Percentiles rank a stretch among this genome's conserved stretches.
Conservation (phyloP, 2,113 vertebrate genomes). For the Loxodonta africana region DNA sequence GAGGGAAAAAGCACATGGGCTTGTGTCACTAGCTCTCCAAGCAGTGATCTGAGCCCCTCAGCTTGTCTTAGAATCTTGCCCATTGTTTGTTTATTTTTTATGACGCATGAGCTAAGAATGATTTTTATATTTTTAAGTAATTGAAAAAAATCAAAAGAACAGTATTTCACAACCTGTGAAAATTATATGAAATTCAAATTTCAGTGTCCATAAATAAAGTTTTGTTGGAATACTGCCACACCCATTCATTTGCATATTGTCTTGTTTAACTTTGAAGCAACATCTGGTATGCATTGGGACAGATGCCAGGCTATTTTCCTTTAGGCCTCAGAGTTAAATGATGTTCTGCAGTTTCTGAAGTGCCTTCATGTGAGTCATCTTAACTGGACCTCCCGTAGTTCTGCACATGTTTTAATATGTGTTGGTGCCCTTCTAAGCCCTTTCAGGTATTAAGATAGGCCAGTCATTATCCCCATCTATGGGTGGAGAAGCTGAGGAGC, state of each 20-base stretch:
- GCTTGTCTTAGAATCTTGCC: neutral
- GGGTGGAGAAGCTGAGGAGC: neutral
- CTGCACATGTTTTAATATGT: neutral
- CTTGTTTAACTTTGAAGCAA: neutral
- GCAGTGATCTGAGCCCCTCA: fast-evolving
- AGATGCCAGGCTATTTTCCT: fast-evolving
- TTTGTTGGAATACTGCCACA: neutral
- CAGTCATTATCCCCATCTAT: neutral
- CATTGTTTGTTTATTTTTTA: fast-evolving
- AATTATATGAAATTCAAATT: neutral
- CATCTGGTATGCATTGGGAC: too few species aligned
- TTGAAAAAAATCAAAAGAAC: neutral
- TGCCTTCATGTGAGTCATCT: neutral
- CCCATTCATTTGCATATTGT: neutral
- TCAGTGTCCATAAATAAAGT: neutral
- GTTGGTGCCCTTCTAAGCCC: neutral
- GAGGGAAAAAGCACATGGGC: too few species aligned
- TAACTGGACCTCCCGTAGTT: neutral
- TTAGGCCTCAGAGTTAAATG: fast-evolving
- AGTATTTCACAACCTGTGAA: neutral
- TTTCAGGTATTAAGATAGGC: neutral
- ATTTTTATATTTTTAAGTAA: neutral
- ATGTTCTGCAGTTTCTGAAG: neutral
- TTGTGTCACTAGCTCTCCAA: neutral
- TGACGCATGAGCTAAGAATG: neutral